phyloP scores from a whole-genome alignment of 1,140 invertebrate species.

The Drosophila pachea region DNA sequence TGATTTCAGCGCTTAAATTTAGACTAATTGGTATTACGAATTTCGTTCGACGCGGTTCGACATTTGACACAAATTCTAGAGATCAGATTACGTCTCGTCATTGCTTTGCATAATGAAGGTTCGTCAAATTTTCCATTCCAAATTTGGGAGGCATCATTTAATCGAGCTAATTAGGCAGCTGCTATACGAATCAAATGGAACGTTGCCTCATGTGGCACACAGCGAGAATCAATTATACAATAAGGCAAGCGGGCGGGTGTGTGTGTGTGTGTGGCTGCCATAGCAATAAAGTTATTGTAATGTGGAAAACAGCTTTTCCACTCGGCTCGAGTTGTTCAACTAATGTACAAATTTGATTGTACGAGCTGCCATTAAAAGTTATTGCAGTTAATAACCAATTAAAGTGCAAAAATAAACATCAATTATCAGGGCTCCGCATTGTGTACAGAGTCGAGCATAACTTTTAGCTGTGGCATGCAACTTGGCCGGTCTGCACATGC shows the following conservation, averaged over 20 bases:
- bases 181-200: conserved; percentile 21
- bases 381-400: conserved; percentile 68
- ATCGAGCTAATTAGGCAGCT: conserved; percentile 36
- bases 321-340: conserved; percentile 1
- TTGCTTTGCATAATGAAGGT: conserved; percentile 14
- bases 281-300: conserved; percentile 41
- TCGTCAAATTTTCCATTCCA: conserved; percentile 2
- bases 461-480: conserved; percentile 36
- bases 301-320: conserved; percentile 24
- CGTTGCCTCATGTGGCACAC: conserved; percentile 29
- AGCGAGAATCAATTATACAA: conserved; percentile 36
- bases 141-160: conserved; percentile 4
- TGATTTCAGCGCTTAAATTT: background rate
- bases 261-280: background rate
- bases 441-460: conserved; percentile 24
- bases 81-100: conserved; percentile 11
- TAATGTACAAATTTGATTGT: conserved; percentile 19
- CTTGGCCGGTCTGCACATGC: conserved; percentile 24
- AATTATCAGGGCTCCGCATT: conserved; percentile 41
- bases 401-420: conserved; percentile 74
- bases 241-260: conserved; percentile 7
- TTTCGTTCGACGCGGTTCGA: conserved; percentile 7
- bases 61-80: conserved; percentile 13
- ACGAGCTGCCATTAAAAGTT: conserved; percentile 61
- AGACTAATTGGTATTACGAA: conserved; percentile 25